A percentile compares a stretch with the other conserved stretches of the same genome.
Evolutionary conservation across 2,888 invertebrate species (phyloP).

Genomic region (Sceliomorpha sp.): DNA sequence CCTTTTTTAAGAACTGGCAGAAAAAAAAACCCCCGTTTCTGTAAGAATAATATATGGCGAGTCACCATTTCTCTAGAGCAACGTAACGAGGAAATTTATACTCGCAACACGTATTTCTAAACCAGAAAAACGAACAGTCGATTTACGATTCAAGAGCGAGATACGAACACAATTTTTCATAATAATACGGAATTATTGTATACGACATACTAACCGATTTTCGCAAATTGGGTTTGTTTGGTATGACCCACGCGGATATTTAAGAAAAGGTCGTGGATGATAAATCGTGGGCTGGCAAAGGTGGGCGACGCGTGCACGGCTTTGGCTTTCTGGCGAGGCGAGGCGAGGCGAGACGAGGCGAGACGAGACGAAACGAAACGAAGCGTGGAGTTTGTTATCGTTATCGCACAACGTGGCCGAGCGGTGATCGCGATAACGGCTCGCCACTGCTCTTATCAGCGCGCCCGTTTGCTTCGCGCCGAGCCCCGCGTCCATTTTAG

Average conservation of each 20-base stretch:
- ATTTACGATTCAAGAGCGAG: too few species aligned
- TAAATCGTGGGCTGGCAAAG: conserved; percentile 46
- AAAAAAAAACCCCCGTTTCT: too few species aligned
- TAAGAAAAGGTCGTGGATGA: conserved; percentile 40
- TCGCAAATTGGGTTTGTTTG: conserved; percentile 15
- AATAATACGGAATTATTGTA: too few species aligned
- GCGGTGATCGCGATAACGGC: conserved; percentile 73
- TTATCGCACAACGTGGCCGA: conserved; percentile 74
- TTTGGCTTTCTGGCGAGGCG: conserved; percentile 41
- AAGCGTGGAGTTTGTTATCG: conserved; percentile 70
- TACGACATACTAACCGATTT: conserved; percentile 7
- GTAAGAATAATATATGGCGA: too few species aligned
- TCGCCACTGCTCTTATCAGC: conserved; percentile 72
- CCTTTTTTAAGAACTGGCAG: too few species aligned
- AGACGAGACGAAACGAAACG: conserved; percentile 61
- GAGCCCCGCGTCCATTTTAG: conserved; percentile 66
- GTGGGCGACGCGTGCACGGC: conserved; percentile 52
- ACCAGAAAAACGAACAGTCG: too few species aligned
- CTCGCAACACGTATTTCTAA: too few species aligned
- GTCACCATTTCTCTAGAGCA: too few species aligned
- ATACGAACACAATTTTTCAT: too few species aligned
- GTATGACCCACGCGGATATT: conserved; percentile 9
- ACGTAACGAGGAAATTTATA: too few species aligned
- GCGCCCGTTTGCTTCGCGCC: conserved; percentile 65
- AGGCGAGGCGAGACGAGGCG: conserved; percentile 55